Evolutionary conservation across 2,888 invertebrate species (phyloP), one percentile per base, ranked within the genome.

Genomic region (Diachrysia chrysitis): DNA sequence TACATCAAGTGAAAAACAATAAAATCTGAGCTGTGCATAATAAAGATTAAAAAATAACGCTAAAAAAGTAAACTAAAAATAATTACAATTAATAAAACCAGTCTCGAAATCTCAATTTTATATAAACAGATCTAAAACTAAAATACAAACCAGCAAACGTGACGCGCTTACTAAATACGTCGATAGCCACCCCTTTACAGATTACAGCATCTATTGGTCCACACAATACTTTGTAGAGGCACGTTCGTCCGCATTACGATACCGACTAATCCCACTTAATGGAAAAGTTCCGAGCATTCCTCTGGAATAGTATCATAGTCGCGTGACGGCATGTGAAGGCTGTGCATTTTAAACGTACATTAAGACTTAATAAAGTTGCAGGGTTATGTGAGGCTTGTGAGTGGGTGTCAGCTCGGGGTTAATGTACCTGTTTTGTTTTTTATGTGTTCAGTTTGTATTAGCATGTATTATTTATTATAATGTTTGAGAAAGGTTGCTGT

Each of bases 261-360:
- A 57, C 61, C 58, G 55, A 23, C 67, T 67, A 60, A 68, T 69
- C 54, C 25, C 58, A 37, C 58, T 59, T 81, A 71, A 81, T 81
- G 75, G 78, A 69, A 66, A 80, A 82, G 67, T 81, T 78, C 72
- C 64, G 42, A 42, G 62, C 67, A 83, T 81, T 78, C 81, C 57
- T 53, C n/a, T 17, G 29, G 35, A 67, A 71, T 74, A 69, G 63
- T 71, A 66, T 75, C 66, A 63, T 59, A 59, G 53, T 60, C 12
- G 37, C 69, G 67, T 78, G 72, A 53, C 10, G 64, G 63, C 54
- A 82, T 80, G 21, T 23, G 12, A 10, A 17, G 9, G 67, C 29
- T 29, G 2, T 68, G 66, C 63, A 58, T 65, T 69, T 75, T 67
- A 67, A 66, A 70, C 42, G 21, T n/a, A 21, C 23, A 12, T 55